These are phyloP conservation scores for Brachyhypopomus occidentalis DNA, from an alignment of 2,113 vertebrate genomes.

Conservation along the genomic window DNA sequence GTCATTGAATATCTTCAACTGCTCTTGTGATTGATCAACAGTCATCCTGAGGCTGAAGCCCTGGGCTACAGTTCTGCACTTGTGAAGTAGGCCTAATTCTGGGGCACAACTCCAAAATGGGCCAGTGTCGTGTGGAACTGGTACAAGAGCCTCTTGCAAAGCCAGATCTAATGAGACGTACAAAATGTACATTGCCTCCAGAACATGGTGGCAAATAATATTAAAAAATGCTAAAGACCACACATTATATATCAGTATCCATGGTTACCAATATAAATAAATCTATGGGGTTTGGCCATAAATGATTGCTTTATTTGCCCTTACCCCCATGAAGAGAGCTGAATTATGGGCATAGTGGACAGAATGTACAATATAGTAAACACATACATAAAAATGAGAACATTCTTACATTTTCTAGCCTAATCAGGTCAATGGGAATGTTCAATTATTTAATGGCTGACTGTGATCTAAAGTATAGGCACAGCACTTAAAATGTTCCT, in stretches of 20 bases:
- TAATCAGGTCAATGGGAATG: not conserved
- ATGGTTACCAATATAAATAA: not conserved
- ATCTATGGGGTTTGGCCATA: not conserved
- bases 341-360: too few species aligned
- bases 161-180: not conserved
- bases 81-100: not conserved
- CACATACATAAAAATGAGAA: not conserved
- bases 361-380: not conserved
- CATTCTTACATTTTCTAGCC: not conserved
- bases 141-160: not conserved
- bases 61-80: not conserved
- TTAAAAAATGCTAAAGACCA: not conserved
- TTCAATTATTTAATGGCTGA: not conserved
- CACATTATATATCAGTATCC: not conserved
- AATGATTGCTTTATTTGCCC: not conserved
- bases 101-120: not conserved
- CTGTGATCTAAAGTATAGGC: not conserved
- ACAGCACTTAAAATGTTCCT: not conserved
- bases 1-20: too few species aligned
- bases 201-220: not conserved
- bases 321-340: not conserved
- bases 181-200: not conserved
- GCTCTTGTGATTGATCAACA: not conserved
- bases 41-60: too few species aligned
- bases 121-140: not conserved